A percentile compares a stretch with the other conserved stretches of the same genome.
phyloP scores from a whole-genome alignment of 2,113 vertebrate genomes.

The Ophiodon elongatus region DNA sequence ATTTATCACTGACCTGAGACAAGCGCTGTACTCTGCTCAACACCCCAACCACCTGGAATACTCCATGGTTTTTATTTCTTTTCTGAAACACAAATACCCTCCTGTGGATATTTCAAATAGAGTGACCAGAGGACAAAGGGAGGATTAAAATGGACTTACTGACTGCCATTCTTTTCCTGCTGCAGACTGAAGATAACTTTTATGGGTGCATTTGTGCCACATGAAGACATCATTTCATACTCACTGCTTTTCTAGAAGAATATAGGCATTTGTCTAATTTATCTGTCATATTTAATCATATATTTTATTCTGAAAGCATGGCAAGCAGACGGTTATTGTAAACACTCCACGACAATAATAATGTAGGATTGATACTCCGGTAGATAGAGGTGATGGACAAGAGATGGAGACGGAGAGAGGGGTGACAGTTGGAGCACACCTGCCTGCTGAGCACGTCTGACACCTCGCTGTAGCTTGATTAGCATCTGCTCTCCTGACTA shows the following conservation, averaged over 20 bases:
- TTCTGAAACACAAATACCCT: slow-evolving; percentile 33
- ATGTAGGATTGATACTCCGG: slow-evolving; percentile 42
- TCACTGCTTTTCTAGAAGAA: neutral
- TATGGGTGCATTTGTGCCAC: slow-evolving; percentile 9
- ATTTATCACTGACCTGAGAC: slow-evolving; percentile 77
- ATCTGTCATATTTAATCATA: neutral
- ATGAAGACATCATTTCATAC: neutral
- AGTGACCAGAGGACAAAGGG: slow-evolving; percentile 59
- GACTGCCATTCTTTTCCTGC: slow-evolving; percentile 1
- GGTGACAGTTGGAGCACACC: slow-evolving; percentile 53
- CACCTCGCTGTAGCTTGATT: slow-evolving; percentile 44
- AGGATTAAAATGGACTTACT: slow-evolving; percentile 62
- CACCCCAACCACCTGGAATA: slow-evolving; percentile 66
- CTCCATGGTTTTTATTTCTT: slow-evolving; percentile 39
- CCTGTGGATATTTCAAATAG: slow-evolving; percentile 55
- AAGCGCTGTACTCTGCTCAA: slow-evolving; percentile 50
- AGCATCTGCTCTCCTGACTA: slow-evolving; percentile 33
- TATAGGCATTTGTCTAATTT: neutral
- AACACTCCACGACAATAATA: slow-evolving; percentile 13
- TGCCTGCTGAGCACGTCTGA: slow-evolving; percentile 70
- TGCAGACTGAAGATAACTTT: slow-evolving; percentile 64
- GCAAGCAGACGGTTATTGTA: slow-evolving; percentile 6
- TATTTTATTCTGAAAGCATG: slow-evolving; percentile 35
- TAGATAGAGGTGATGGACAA: slow-evolving; percentile 31
- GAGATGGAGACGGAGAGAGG: slow-evolving; percentile 36